These are phyloP conservation scores for Sphenodon punctatus DNA, from an alignment of 2,797 vertebrate genomes.

Conservation along the genomic window DNA sequence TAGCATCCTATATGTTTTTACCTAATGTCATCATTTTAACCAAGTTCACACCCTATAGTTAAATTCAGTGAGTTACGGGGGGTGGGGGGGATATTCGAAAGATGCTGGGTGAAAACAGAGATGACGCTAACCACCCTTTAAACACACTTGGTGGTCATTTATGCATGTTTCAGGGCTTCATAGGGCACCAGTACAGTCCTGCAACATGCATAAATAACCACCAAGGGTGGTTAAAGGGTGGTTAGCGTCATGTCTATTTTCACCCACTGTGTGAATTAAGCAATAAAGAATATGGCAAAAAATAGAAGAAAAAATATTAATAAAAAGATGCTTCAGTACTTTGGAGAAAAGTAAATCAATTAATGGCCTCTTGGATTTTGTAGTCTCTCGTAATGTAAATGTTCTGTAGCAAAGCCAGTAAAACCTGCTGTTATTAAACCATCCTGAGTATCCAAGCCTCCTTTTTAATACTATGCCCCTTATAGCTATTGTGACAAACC, in stretches of 20 bases:
- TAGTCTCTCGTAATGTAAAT: constrained; percentile 22
- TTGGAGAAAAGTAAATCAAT: background rate
- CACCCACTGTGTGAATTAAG: background rate
- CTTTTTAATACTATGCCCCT: background rate
- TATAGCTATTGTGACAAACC: background rate
- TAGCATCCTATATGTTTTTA: too few species aligned
- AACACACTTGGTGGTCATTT: too few species aligned
- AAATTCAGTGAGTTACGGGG: background rate
- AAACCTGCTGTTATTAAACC: constrained; percentile 12
- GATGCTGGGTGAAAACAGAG: too few species aligned
- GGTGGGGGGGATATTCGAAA: background rate
- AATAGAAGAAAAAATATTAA: background rate
- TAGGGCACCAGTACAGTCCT: too few species aligned
- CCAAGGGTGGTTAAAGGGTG: too few species aligned
- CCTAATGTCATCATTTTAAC: background rate
- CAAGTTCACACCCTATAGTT: background rate
- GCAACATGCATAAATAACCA: too few species aligned
- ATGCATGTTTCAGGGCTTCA: too few species aligned
- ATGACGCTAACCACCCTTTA: too few species aligned
- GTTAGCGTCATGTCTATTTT: too few species aligned
- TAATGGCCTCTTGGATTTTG: background rate
- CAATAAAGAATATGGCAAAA: background rate
- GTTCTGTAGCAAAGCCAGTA: background rate
- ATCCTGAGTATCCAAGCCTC: background rate
- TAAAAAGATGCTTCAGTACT: background rate